Percentiles rank a stretch among this genome's conserved stretches.
Evolutionary conservation across 2,797 vertebrate species (phyloP).

Genomic region (Galagoides demidoff): DNA sequence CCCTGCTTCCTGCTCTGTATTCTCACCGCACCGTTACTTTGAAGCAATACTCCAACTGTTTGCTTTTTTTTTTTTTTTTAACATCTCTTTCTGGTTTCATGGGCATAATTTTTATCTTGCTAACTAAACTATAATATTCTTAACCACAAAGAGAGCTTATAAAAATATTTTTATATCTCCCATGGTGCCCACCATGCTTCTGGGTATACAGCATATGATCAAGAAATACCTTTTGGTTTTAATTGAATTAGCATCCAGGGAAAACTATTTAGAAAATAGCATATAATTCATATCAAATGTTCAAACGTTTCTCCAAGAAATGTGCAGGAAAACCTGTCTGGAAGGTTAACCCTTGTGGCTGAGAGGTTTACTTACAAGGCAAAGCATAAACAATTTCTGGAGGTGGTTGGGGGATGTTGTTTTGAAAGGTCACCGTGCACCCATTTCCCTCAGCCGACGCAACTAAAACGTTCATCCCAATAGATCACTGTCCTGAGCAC

Average conservation of each 20-base stretch:
- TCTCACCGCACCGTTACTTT: background rate
- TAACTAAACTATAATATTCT: constrained; percentile 67
- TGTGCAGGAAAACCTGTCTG: constrained; percentile 58
- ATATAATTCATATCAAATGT: constrained; percentile 80
- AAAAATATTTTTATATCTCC: constrained; percentile 76
- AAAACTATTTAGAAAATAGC: constrained; percentile 78
- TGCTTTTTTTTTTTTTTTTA: constrained; percentile 26
- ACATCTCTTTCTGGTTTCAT: constrained; percentile 58
- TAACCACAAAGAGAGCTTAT: constrained; percentile 73
- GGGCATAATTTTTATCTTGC: constrained; percentile 69
- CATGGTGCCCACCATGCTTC: constrained; percentile 66
- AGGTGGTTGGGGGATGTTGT: background rate
- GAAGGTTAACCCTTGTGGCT: constrained; percentile 60
- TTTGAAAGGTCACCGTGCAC: background rate
- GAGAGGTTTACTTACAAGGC: background rate
- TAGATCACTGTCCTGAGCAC: background rate
- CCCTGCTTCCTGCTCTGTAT: background rate
- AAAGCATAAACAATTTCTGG: background rate
- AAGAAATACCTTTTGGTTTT: constrained; percentile 69
- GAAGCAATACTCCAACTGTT: background rate
- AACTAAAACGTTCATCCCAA: background rate
- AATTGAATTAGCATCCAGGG: constrained; percentile 76
- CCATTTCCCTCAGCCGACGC: background rate
- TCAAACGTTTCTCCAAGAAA: constrained; percentile 58
- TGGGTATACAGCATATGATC: constrained; percentile 61